A percentile compares a stretch with the other conserved stretches of the same genome.
phyloP scores from a whole-genome alignment of 2,888 invertebrate species.

The Drosophila ustulata region DNA sequence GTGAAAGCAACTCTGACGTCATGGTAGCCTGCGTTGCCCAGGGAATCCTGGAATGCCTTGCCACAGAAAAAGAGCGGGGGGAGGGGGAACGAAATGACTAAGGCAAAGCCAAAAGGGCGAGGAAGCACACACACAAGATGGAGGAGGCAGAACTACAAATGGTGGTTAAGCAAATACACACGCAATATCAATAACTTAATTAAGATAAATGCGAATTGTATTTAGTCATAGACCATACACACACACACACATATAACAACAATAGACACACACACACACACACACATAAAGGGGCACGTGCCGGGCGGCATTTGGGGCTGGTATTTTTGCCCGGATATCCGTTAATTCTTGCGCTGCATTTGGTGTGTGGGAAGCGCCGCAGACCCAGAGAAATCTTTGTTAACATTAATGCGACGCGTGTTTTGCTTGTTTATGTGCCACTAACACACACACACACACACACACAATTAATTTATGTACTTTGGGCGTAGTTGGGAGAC shows the following conservation, averaged over 20 bases:
- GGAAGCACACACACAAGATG: not conserved
- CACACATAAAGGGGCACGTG: slow-evolving; percentile 12
- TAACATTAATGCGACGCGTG: slow-evolving; percentile 72
- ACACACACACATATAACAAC: slow-evolving; percentile 18
- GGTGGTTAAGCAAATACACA: slow-evolving; percentile 51
- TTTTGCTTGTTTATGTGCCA: slow-evolving; percentile 65
- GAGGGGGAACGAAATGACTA: slow-evolving; percentile 27
- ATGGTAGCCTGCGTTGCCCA: slow-evolving; percentile 31
- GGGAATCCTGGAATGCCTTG: not conserved
- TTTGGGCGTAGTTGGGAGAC: slow-evolving; percentile 12
- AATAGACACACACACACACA: slow-evolving; percentile 11
- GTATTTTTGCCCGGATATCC: slow-evolving; percentile 61
- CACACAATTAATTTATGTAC: slow-evolving; percentile 62
- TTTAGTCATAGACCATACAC: slow-evolving; percentile 55
- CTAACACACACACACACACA: slow-evolving; percentile 27
- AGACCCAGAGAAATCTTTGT: slow-evolving; percentile 56
- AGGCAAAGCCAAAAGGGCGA: slow-evolving; percentile 12
- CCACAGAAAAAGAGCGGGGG: not conserved
- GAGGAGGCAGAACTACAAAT: slow-evolving; percentile 19
- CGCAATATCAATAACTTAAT: slow-evolving; percentile 81
- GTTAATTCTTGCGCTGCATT: slow-evolving; percentile 57
- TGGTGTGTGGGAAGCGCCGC: slow-evolving; percentile 8
- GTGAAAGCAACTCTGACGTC: slow-evolving; percentile 46
- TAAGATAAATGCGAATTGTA: slow-evolving; percentile 79
- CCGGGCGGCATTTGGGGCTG: slow-evolving; percentile 20